Conservation (phyloP, 35 echinoderm and acorn worm species). For the Eucidaris tribuloides region DNA sequence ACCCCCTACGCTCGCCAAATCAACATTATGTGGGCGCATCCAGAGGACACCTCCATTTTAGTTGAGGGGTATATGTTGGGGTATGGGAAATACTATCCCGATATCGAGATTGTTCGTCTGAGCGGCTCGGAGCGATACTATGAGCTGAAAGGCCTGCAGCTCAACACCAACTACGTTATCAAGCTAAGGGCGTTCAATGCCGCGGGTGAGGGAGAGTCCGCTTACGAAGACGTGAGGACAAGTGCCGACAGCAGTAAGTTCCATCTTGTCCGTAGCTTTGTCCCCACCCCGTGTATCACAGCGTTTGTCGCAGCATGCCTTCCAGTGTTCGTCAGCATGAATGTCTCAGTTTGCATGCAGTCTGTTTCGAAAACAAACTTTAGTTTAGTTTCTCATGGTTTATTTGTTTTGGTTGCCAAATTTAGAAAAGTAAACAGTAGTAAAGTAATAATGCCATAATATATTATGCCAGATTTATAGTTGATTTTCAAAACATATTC, state of each 20-base stretch:
- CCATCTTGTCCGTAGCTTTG: neutral
- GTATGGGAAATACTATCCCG: constrained; percentile 64
- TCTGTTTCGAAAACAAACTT: too few relatives aligned
- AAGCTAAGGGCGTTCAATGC: constrained; percentile 75
- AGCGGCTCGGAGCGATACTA: neutral
- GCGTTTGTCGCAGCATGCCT: too few relatives aligned
- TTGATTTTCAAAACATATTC: too few relatives aligned
- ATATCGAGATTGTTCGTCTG: neutral
- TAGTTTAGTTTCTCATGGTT: too few relatives aligned
- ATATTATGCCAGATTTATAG: too few relatives aligned
- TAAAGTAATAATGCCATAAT: too few relatives aligned
- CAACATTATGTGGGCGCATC: constrained; percentile 54
- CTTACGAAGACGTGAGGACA: constrained; percentile 45
- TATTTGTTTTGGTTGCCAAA: too few relatives aligned
- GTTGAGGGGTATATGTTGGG: constrained; percentile 72
- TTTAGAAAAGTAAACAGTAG: too few relatives aligned
- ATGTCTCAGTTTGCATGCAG: too few relatives aligned
- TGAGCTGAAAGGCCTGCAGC: constrained; percentile 43
- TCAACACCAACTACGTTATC: constrained; percentile 65
- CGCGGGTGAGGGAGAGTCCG: constrained; percentile 53
- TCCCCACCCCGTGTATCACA: neutral
- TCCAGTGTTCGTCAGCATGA: too few relatives aligned
- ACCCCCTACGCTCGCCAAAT: constrained; percentile 50
- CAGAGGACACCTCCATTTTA: constrained; percentile 29
- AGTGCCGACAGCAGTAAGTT: constrained; percentile 32